These are phyloP conservation scores for Campaea margaritaria DNA, from an alignment of 2,888 invertebrate genomes.

Conservation along the genomic window DNA sequence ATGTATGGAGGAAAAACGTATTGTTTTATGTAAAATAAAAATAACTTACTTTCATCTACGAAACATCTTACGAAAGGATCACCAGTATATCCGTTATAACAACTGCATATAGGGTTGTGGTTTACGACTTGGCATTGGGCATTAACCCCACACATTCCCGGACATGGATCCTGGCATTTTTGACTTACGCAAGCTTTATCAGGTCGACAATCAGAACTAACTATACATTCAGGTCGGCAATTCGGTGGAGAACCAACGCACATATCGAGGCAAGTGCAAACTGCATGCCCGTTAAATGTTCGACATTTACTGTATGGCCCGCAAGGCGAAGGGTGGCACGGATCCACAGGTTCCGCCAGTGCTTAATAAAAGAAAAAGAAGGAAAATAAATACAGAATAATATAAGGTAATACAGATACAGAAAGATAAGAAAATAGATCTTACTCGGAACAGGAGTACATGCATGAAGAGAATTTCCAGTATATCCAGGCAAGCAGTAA, in stretches of 20 bases:
- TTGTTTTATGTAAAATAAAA: not conserved
- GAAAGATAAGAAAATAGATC: constrained; percentile 73
- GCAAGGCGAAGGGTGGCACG: constrained; percentile 91
- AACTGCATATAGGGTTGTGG: constrained; percentile 92
- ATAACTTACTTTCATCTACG: constrained; percentile 86
- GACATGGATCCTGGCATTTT: constrained; percentile 91
- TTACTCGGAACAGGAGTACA: constrained; percentile 87
- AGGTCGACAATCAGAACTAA: constrained; percentile 91
- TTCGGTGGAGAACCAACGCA: constrained; percentile 91
- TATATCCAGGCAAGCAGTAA: constrained; percentile 89
- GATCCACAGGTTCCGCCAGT: constrained; percentile 83
- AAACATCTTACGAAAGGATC: constrained; percentile 91
- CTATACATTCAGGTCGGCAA: constrained; percentile 91
- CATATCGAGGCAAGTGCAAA: constrained; percentile 90
- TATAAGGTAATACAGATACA: constrained; percentile 51
- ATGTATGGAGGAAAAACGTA: not conserved
- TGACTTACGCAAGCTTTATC: constrained; percentile 91
- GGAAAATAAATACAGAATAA: constrained; percentile 50
- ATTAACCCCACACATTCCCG: constrained; percentile 90
- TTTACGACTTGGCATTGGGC: constrained; percentile 92
- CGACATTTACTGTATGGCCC: constrained; percentile 92
- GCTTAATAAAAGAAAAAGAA: constrained; percentile 61
- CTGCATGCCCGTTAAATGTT: constrained; percentile 88
- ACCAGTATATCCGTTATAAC: constrained; percentile 88
- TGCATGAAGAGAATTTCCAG: constrained; percentile 89